These are phyloP conservation scores for Listronotus oregonensis DNA, from an alignment of 1,140 invertebrate species.

Conservation along the genomic window DNA sequence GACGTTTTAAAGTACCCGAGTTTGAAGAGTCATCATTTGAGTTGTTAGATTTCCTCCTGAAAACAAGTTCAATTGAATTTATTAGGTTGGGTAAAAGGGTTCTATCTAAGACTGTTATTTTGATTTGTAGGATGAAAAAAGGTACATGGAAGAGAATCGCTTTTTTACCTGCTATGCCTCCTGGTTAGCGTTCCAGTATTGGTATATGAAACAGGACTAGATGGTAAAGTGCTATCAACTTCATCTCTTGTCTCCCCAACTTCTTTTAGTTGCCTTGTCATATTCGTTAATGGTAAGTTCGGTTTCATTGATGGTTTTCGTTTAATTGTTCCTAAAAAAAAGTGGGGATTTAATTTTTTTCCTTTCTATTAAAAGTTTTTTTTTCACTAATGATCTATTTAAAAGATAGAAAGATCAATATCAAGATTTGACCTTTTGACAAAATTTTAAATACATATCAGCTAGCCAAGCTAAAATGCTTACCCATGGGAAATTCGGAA, in stretches of 20 bases:
- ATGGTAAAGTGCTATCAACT: slow-evolving; percentile 45
- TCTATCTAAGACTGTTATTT: too few relatives aligned
- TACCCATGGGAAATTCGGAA: slow-evolving; percentile 73
- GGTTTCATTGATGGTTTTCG: slow-evolving; percentile 87
- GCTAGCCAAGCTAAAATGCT: too few relatives aligned
- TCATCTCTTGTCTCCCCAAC: slow-evolving; percentile 69
- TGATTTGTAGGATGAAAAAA: too few relatives aligned
- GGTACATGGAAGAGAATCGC: too few relatives aligned
- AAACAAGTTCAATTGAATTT: neutral
- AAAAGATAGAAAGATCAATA: too few relatives aligned
- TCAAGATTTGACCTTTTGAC: too few relatives aligned
- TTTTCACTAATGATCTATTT: slow-evolving; percentile 1
- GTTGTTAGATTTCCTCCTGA: slow-evolving; percentile 57
- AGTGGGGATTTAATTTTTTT: slow-evolving; percentile 3
- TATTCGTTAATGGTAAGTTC: slow-evolving; percentile 87
- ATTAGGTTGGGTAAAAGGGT: too few relatives aligned
- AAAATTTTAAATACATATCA: too few relatives aligned
- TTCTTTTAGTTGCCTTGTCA: slow-evolving; percentile 85
- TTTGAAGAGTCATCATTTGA: slow-evolving; percentile 59
- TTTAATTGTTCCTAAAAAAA: slow-evolving; percentile 74
- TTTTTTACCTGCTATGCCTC: slow-evolving; percentile 55
- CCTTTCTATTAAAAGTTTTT: too few relatives aligned
- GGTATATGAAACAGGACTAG: slow-evolving; percentile 49
- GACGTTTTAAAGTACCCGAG: slow-evolving; percentile 62
- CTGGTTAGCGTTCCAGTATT: slow-evolving; percentile 59